These are phyloP conservation scores for Aphodius sticticus DNA, from an alignment of 2,888 invertebrate genomes.

Conservation along the genomic window DNA sequence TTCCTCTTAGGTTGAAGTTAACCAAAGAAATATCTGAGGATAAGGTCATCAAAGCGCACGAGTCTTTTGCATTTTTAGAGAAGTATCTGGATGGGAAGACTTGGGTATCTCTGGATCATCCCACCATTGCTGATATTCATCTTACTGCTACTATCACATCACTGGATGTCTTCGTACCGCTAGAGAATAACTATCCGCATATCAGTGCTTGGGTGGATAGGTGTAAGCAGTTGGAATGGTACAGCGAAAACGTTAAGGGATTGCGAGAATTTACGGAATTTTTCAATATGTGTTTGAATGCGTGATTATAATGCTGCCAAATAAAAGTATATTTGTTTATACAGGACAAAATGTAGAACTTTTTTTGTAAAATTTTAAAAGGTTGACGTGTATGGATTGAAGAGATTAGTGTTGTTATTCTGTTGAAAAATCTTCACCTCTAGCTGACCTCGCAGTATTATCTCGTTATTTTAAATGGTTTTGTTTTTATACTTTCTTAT, in stretches of 20 bases:
- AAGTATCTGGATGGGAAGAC: constrained; percentile 59
- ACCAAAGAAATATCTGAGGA: constrained; percentile 33
- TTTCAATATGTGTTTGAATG: constrained; percentile 9
- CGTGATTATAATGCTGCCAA: neutral
- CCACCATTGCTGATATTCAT: constrained; percentile 65
- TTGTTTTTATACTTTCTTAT: no score
- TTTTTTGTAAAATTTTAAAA: no score
- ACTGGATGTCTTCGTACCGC: constrained; percentile 50
- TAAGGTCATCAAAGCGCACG: constrained; percentile 40
- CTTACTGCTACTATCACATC: constrained; percentile 55
- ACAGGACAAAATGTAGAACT: no score
- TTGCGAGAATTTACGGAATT: constrained; percentile 18
- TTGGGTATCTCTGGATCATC: constrained; percentile 62
- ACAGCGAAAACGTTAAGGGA: constrained; percentile 35
- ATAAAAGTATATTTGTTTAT: no score
- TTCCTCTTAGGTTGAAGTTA: constrained; percentile 50
- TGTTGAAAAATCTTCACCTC: neutral
- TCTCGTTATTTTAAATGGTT: neutral
- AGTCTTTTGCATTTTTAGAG: constrained; percentile 62
- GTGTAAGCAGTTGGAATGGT: constrained; percentile 51
- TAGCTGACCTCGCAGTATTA: neutral
- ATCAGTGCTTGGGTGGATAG: constrained; percentile 51
- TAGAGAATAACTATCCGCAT: constrained; percentile 47
- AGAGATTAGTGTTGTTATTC: neutral
- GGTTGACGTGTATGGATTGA: neutral